These are phyloP conservation scores for Argynnis bischoffii DNA, from an alignment of 2,888 invertebrate species.

Conservation along the genomic window DNA sequence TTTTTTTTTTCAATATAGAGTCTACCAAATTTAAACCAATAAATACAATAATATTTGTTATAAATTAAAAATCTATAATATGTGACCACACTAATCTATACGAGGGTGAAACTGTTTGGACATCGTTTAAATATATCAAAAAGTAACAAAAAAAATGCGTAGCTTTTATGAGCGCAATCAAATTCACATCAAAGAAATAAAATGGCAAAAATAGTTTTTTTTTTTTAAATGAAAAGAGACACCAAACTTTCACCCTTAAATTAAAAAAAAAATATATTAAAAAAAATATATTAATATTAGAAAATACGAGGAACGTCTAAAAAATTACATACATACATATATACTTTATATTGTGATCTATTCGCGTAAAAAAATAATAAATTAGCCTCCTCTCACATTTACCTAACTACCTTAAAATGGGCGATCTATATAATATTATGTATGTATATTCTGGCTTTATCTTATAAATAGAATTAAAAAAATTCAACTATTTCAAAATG, in stretches of 20 bases:
- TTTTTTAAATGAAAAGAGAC: too few species aligned
- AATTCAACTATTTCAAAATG: slow-evolving; percentile 32
- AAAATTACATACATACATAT: slow-evolving; percentile 44
- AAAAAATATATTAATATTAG: slow-evolving; percentile 4
- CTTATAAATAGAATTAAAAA: slow-evolving; percentile 27
- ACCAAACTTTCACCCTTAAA: slow-evolving; percentile 1
- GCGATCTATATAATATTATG: slow-evolving; percentile 15
- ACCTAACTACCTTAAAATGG: slow-evolving; percentile 34
- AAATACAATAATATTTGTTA: slow-evolving; percentile 13
- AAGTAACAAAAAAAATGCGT: not conserved
- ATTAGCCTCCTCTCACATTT: slow-evolving; percentile 49
- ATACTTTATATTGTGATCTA: slow-evolving; percentile 29
- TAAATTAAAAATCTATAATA: slow-evolving; percentile 5
- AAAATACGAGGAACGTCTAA: slow-evolving; percentile 53
- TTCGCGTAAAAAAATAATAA: slow-evolving; percentile 54
- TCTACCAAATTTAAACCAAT: slow-evolving; percentile 20
- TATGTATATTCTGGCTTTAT: slow-evolving; percentile 33
- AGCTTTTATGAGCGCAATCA: not conserved
- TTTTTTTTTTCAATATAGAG: not conserved
- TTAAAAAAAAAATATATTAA: slow-evolving; percentile 21
- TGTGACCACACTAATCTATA: slow-evolving; percentile 12
- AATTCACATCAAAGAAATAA: not conserved
- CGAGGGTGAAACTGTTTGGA: slow-evolving; percentile 1
- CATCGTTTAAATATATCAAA: not conserved
- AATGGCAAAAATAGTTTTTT: not conserved